phyloP scores from a whole-genome alignment of 1,140 invertebrate genomes.

The Listronotus oregonensis region DNA sequence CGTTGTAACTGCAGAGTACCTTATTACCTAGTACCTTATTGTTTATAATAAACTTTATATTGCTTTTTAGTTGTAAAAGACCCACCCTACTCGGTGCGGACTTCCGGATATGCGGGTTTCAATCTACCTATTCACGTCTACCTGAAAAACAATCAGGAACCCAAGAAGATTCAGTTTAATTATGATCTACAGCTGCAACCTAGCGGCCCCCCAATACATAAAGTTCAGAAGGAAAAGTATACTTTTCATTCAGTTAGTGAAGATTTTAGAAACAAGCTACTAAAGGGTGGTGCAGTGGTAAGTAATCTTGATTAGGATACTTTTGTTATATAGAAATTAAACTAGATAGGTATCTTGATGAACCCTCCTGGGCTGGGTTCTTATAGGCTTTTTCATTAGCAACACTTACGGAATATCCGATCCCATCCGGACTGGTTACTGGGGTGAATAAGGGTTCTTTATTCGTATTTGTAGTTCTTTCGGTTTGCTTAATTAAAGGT shows the following conservation, averaged over 20 bases:
- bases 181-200: constrained; percentile 87
- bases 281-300: constrained; percentile 82
- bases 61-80: constrained; percentile 78
- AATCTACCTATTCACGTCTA: constrained; percentile 87
- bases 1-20: too few relatives aligned
- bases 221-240: constrained; percentile 75
- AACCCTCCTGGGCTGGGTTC: too few relatives aligned
- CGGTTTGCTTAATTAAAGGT: too few relatives aligned
- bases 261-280: constrained; percentile 84
- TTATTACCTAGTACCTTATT: too few relatives aligned
- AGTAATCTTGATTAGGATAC: too few relatives aligned
- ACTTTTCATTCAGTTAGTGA: constrained; percentile 82
- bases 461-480: too few relatives aligned
- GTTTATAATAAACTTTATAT: constrained; percentile 32
- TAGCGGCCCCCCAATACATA: constrained; percentile 70
- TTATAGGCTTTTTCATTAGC: too few relatives aligned
- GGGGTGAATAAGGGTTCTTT: too few relatives aligned
- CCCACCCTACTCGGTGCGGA: constrained; percentile 88
- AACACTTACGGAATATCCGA: too few relatives aligned
- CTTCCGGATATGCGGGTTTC: constrained; percentile 95
- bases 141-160: constrained; percentile 89
- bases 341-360: too few relatives aligned
- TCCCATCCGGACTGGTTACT: too few relatives aligned
- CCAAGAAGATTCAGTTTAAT: constrained; percentile 81
- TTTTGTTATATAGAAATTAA: too few relatives aligned